phyloP scores from a whole-genome alignment of 2,888 invertebrate species.

The Caenorhabditis uteleia region DNA sequence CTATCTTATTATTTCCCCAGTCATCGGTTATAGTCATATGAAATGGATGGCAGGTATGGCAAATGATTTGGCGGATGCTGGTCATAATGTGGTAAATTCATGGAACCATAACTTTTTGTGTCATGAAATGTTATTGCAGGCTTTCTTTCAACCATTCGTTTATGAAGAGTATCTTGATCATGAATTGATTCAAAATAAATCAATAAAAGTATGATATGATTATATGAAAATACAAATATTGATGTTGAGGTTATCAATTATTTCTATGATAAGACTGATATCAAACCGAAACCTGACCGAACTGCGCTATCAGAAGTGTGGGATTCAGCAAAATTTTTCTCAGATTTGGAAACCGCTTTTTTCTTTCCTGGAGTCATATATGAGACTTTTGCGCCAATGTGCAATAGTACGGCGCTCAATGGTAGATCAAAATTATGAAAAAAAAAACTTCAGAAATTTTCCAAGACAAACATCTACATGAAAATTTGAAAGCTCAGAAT shows the following conservation, averaged over 20 bases:
- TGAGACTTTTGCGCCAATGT: conserved; percentile 18
- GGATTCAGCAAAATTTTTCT: conserved; percentile 14
- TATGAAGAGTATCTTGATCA: conserved; percentile 16
- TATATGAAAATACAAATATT: no score
- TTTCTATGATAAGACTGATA: conserved; percentile 21
- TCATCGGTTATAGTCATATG: conserved; percentile 30
- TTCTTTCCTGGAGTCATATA: conserved; percentile 7
- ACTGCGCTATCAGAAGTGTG: conserved; percentile 14
- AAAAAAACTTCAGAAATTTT: conserved; percentile 29
- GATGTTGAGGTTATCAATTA: conserved; percentile 15
- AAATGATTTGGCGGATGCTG: conserved; percentile 29
- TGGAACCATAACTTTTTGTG: no score
- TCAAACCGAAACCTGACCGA: conserved; percentile 2
- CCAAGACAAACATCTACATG: conserved; percentile 21
- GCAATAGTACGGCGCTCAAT: no score
- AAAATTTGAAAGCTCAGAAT: conserved; percentile 2
- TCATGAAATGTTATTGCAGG: no score
- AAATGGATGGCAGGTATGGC: conserved; percentile 32
- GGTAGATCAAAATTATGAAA: no score
- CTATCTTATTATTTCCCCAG: conserved; percentile 29
- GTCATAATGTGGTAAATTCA: conserved; percentile 42
- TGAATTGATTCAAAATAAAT: conserved; percentile 10
- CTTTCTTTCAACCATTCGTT: conserved; percentile 28
- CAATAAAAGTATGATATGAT: no score
- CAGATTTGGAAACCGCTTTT: neutral